Evolutionary conservation across 2,888 invertebrate species (phyloP).

Genomic region (Geophilus truncorum): DNA sequence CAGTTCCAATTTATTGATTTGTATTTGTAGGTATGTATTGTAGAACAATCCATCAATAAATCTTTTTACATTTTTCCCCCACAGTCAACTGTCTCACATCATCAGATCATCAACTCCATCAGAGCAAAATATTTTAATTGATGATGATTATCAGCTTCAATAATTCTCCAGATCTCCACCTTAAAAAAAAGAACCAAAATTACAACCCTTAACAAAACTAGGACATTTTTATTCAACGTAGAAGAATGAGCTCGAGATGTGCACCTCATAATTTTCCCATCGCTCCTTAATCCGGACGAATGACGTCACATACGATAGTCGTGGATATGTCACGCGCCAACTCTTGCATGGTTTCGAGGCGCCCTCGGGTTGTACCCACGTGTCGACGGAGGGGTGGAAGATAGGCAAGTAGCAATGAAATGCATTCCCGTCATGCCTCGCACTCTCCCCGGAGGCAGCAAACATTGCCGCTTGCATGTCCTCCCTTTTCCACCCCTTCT

Average conservation of each 20-base stretch:
- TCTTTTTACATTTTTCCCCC: background rate
- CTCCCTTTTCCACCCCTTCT: background rate
- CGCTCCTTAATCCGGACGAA: background rate
- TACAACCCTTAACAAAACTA: too few species aligned
- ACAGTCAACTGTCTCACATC: background rate
- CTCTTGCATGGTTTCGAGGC: background rate
- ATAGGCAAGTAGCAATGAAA: background rate
- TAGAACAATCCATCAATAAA: background rate
- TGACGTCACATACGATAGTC: background rate
- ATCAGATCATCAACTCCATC: background rate
- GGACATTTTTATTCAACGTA: background rate
- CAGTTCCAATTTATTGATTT: background rate
- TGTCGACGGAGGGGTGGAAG: background rate
- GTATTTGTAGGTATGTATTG: background rate
- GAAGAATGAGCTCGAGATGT: background rate
- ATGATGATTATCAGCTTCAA: background rate
- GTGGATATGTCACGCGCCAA: background rate
- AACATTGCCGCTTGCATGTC: background rate
- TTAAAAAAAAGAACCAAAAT: background rate
- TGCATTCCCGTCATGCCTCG: background rate
- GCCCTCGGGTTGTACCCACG: background rate
- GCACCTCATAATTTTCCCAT: background rate
- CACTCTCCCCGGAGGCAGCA: background rate
- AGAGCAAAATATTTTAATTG: background rate
- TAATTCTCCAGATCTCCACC: background rate